Conservation (phyloP, 2,888 invertebrate species). For the Chrysina gloriosa region DNA sequence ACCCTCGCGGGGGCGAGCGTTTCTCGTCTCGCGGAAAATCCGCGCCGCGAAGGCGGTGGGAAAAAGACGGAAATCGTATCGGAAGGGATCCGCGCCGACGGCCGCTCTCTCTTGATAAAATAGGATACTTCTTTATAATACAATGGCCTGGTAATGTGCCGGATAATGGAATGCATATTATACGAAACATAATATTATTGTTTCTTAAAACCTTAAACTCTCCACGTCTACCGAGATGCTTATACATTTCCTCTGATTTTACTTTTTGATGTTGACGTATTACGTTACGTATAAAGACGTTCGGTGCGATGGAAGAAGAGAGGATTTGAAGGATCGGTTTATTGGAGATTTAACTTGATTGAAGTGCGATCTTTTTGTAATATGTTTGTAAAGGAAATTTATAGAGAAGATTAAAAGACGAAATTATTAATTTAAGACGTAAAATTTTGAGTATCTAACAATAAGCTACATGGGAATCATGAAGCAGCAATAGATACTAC, state of each 20-base stretch:
- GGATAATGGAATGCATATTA: constrained; percentile 64
- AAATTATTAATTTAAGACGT: no score
- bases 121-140: constrained; percentile 56
- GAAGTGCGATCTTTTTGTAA: no score
- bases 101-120: constrained; percentile 50
- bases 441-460: no score
- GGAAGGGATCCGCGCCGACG: constrained; percentile 43
- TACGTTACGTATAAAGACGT: not conserved
- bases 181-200: constrained; percentile 65
- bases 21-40: constrained; percentile 26
- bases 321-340: no score
- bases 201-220: constrained; percentile 65
- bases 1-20: constrained; percentile 41
- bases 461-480: no score
- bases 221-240: constrained; percentile 40
- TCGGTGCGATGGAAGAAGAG: no score
- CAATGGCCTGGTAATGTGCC: constrained; percentile 48
- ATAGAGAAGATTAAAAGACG: no score
- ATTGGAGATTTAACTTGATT: no score
- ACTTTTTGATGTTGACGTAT: constrained; percentile 44
- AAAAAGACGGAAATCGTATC: constrained; percentile 16
- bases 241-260: constrained; percentile 47
- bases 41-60: constrained; percentile 12
- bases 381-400: no score
- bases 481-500: no score